Base-by-base conservation (phyloP, 2,113 vertebrate species). In the Myiopsitta monachus region DNA sequence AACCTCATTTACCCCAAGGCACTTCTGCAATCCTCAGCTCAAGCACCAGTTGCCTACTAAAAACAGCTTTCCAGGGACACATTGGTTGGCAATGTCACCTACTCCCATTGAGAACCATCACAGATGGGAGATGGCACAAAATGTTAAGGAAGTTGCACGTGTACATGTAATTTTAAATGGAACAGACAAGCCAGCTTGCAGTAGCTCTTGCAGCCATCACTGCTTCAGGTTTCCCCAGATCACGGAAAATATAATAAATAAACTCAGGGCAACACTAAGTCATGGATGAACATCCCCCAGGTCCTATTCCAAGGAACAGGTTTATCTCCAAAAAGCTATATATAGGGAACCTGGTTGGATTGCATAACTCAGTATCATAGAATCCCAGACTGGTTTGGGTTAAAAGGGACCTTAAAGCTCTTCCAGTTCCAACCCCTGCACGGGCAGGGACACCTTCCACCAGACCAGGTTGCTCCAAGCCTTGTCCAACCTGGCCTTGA, bases 121-220 rank as follows among this genome's bases (percentile, higher is more conserved):
- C 30, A 28, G 64, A 19, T 18, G 46, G 22, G 17, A 55, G 44
- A 54, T 38, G 43, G 31, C 68, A 79, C 39, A n/a, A 77, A 62
- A 54, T 3, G 7, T 3, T 10, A 11, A 52, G 61, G 68, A 59
- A 72, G 8, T 3, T 80, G 26, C 24, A 67, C 59, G 19, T 0
- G 7, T 38, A 27, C 0, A 0, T 4, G 79, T 30, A 11, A 9
- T 52, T 81, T 57, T 14, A 36, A 62, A 69, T 0, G 15, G 61
- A 54, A 3, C 5, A 2, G 55, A 33, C 17, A 74, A 75, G 59
- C 0, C 66, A 68, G 17, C 30, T 11, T 49, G 61, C 81, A 62
- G 81, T 3, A 33, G 68, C 31, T 79, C 46, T 7, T 36, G 61
- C 1, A 66, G 63, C 63, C 30, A 17, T 31, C 57, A 10, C 59